A percentile compares a stretch with the other conserved stretches of the same genome.
phyloP scores from a whole-genome alignment of 2,113 vertebrate species.

The Baryphthengus martii region DNA sequence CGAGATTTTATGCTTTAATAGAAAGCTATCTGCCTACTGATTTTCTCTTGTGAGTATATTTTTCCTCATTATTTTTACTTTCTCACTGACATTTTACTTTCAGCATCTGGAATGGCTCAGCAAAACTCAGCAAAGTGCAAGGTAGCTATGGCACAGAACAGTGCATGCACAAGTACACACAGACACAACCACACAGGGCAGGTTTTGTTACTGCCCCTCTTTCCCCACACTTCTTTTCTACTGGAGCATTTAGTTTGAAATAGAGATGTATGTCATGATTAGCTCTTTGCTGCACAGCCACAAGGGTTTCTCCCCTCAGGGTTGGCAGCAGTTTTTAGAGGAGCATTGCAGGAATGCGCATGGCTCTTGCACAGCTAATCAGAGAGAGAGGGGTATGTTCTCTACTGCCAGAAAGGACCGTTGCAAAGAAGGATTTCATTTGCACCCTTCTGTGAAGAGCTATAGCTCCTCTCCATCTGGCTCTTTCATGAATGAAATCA shows the following conservation, averaged over 20 bases:
- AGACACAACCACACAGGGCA: neutral
- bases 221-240: neutral
- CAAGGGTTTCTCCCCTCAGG: neutral
- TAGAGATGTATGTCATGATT: neutral
- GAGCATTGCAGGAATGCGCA: neutral
- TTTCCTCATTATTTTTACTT: neutral
- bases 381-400: neutral
- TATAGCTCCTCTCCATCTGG: neutral
- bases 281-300: neutral
- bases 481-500: neutral
- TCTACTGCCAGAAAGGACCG: neutral
- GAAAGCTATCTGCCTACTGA: neutral
- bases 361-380: neutral
- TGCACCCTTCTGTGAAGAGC: neutral
- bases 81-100: neutral
- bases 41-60: neutral
- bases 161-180: neutral
- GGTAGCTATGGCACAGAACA: neutral
- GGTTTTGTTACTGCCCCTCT: neutral
- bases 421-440: neutral
- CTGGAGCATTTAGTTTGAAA: neutral
- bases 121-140: neutral
- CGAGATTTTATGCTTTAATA: neutral
- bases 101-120: neutral
- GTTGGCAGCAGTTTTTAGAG: neutral